These are phyloP conservation scores for Dipodomys ordii DNA, from an alignment of 2,113 vertebrate species.

Conservation along the genomic window DNA sequence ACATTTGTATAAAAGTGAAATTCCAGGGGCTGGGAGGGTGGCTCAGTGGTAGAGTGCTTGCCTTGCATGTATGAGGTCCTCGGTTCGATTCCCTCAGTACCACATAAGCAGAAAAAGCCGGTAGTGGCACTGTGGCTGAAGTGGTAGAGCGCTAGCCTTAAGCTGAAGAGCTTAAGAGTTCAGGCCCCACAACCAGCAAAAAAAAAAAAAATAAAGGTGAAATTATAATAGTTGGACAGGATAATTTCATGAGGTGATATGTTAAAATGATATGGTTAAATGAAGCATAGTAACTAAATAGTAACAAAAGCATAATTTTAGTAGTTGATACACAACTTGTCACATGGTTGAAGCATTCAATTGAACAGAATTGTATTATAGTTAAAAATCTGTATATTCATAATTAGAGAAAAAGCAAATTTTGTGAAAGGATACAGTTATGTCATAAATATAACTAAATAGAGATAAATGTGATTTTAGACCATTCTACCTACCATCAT, in stretches of 20 bases:
- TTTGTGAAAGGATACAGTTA: constrained; percentile 32
- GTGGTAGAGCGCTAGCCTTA: no score
- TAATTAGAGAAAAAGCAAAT: constrained; percentile 43
- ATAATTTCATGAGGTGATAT: not conserved
- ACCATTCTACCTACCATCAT: constrained; percentile 11
- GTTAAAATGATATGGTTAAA: not conserved
- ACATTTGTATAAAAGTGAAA: constrained; percentile 3
- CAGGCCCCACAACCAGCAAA: no score
- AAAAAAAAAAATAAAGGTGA: no score
- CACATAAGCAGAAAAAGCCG: not conserved
- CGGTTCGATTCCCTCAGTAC: no score
- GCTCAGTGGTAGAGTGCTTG: no score
- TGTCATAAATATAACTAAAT: not conserved
- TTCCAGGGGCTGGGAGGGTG: no score
- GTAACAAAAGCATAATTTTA: not conserved
- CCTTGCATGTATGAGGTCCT: no score
- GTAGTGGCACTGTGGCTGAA: not conserved
- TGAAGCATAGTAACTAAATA: not conserved
- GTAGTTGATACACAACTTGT: no score
- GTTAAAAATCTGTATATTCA: not conserved
- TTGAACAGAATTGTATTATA: constrained; percentile 20
- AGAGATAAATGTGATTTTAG: not conserved
- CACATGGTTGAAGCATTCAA: no score
- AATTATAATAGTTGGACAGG: not conserved
- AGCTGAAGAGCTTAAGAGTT: no score